Conservation (phyloP, 2,888 invertebrate species). For the Oscheius sp. region DNA sequence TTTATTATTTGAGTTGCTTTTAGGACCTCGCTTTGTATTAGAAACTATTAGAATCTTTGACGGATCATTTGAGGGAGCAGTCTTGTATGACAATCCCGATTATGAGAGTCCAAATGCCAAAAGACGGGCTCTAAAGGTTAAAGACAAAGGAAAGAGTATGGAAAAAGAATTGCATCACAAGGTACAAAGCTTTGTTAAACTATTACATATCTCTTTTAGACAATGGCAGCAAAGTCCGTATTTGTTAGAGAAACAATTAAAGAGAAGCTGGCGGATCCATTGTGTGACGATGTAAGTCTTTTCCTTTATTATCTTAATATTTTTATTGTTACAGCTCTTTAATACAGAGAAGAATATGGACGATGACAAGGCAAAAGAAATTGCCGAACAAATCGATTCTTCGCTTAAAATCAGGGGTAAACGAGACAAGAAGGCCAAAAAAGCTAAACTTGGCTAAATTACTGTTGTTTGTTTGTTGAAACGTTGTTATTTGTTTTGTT, state of each 20-base stretch:
- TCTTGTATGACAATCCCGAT: slow-evolving; percentile 90
- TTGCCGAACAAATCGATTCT: slow-evolving; percentile 43
- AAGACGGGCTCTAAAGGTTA: slow-evolving; percentile 34
- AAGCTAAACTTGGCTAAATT: not conserved
- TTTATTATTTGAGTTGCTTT: slow-evolving; percentile 18
- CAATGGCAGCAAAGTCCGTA: slow-evolving; percentile 29
- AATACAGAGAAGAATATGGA: slow-evolving; percentile 33
- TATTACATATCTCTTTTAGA: slow-evolving; percentile 22
- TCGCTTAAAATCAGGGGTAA: slow-evolving; percentile 42
- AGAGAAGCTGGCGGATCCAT: slow-evolving; percentile 56
- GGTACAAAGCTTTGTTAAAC: slow-evolving; percentile 1
- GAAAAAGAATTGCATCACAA: slow-evolving; percentile 48
- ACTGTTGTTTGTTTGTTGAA: slow-evolving; percentile 15
- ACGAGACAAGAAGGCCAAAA: slow-evolving; percentile 16
- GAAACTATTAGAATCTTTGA: slow-evolving; percentile 90
- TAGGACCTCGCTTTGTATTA: slow-evolving; percentile 77
- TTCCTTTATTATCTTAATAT: not conserved
- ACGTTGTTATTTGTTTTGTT: slow-evolving; percentile 17
- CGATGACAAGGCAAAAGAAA: slow-evolving; percentile 33
- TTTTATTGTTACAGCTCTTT: slow-evolving; percentile 42
- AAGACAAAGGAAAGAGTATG: slow-evolving; percentile 41
- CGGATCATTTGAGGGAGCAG: slow-evolving; percentile 89
- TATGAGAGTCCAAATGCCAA: slow-evolving; percentile 87
- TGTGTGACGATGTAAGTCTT: slow-evolving; percentile 53
- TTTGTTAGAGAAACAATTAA: slow-evolving; percentile 36